Conservation (phyloP, 2,797 vertebrate species). For the Nyctibius grandis region DNA sequence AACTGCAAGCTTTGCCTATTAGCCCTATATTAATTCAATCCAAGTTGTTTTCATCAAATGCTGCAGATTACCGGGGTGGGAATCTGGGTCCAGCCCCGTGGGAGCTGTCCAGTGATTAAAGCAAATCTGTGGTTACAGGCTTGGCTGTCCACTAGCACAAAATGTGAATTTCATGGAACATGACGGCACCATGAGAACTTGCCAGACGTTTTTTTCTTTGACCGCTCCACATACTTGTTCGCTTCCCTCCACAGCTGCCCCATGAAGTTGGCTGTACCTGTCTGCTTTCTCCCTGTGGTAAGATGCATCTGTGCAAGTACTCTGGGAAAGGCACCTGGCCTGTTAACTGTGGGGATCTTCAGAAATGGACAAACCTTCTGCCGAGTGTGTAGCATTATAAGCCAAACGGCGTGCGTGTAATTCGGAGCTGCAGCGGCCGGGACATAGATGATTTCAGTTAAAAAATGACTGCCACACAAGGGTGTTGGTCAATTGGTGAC, state of each 20-base stretch:
- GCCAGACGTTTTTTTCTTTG: conserved; percentile 31
- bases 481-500: conserved; percentile 24
- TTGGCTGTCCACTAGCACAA: conserved; percentile 66
- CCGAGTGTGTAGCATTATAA: neutral
- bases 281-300: conserved; percentile 14
- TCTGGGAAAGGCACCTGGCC: conserved; percentile 30
- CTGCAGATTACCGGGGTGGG: conserved; percentile 66
- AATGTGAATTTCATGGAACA: conserved; percentile 61
- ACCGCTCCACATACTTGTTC: neutral
- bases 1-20: conserved; percentile 46
- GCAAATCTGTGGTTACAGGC: conserved; percentile 58
- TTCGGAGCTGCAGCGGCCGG: neutral
- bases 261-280: conserved; percentile 49
- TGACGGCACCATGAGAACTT: conserved; percentile 34
- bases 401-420: neutral
- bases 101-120: conserved; percentile 73
- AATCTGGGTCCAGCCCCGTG: conserved; percentile 55
- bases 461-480: neutral
- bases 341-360: neutral
- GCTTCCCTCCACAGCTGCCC: conserved; percentile 7
- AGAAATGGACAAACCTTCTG: neutral
- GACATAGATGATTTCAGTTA: neutral
- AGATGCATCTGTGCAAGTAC: neutral
- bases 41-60: conserved; percentile 73
- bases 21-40: conserved; percentile 66